Conservation (phyloP, 2,797 vertebrate species). For the Coluber constrictor region DNA sequence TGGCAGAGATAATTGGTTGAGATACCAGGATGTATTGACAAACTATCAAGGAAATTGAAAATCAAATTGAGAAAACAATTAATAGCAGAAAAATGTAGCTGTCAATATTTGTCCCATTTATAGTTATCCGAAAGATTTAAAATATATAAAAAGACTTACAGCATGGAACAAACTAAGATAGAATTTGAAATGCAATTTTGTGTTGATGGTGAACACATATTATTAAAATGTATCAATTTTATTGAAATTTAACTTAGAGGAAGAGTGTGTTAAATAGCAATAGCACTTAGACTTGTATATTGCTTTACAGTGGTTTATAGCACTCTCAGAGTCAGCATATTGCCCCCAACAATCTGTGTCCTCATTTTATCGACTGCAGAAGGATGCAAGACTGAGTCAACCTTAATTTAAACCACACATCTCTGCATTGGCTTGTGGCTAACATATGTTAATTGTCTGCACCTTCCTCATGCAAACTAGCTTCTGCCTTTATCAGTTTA, state of each 20-base stretch:
- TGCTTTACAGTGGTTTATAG: background rate
- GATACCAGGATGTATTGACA: background rate
- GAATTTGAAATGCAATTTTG: background rate
- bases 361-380: background rate
- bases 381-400: background rate
- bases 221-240: background rate
- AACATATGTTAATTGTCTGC: background rate
- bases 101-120: background rate
- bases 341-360: background rate
- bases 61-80: background rate
- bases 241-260: background rate
- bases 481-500: background rate
- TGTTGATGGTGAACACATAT: background rate
- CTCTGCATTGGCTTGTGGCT: background rate
- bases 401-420: background rate
- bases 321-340: background rate
- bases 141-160: background rate
- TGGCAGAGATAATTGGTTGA: background rate
- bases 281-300: background rate
- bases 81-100: background rate
- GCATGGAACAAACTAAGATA: background rate
- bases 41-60: background rate
- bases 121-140: background rate
- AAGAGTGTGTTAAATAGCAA: background rate
- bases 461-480: background rate